phyloP scores from a whole-genome alignment of 2,113 vertebrate species.

The Tetraodon nigroviridis region DNA sequence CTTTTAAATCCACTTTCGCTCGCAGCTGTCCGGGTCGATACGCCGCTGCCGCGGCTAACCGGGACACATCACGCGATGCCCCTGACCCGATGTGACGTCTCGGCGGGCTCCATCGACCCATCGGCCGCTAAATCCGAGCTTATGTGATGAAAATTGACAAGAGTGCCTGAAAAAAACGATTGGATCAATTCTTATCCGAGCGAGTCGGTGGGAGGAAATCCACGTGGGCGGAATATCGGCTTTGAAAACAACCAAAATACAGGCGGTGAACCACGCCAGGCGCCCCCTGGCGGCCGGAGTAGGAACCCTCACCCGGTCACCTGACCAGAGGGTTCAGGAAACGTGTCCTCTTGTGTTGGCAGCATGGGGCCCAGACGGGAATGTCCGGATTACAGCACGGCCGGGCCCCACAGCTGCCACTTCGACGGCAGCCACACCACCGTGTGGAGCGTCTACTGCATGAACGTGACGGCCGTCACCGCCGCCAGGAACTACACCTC shows the following conservation, averaged over 20 bases:
- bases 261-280: too few relatives aligned
- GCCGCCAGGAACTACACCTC: conserved; percentile 57
- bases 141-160: conserved; percentile 3
- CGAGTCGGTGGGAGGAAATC: neutral
- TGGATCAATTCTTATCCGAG: neutral
- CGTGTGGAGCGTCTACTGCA: conserved; percentile 73
- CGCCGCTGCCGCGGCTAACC: neutral
- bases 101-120: neutral
- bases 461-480: conserved; percentile 68
- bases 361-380: conserved; percentile 51
- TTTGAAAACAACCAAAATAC: too few relatives aligned
- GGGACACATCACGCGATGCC: conserved; percentile 27
- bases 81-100: conserved; percentile 11
- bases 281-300: neutral
- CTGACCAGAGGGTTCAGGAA: too few relatives aligned
- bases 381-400: conserved; percentile 71
- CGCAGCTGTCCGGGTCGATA: conserved; percentile 10
- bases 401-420: conserved; percentile 70
- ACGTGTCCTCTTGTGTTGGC: neutral
- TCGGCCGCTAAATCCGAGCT: conserved; percentile 7
- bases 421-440: conserved; percentile 71
- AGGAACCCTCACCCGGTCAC: too few relatives aligned
- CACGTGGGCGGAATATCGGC: too few relatives aligned
- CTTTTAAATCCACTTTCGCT: neutral
- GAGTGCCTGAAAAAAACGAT: neutral